These are phyloP conservation scores for Apostichopus leukothele DNA, from an alignment of 53 echinoderm and acorn worm genomes.

Conservation along the genomic window DNA sequence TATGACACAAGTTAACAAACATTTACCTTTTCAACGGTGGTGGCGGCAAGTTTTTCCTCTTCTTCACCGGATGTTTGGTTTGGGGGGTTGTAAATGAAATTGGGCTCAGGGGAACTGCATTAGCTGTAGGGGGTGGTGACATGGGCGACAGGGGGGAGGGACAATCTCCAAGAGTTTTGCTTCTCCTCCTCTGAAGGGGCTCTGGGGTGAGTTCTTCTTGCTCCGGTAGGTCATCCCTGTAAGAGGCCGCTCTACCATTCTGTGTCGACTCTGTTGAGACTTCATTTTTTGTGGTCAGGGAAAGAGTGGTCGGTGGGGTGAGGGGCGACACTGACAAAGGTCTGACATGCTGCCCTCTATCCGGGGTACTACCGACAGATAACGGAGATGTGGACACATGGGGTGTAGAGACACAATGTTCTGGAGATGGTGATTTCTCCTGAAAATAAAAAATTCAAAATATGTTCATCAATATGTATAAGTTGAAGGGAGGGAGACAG, in stretches of 20 bases:
- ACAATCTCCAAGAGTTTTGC: slow-evolving; percentile 39
- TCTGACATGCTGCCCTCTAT: background rate
- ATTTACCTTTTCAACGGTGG: slow-evolving; percentile 36
- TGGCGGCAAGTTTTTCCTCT: slow-evolving; percentile 7
- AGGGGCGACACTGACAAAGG: background rate
- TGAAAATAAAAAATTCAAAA: background rate
- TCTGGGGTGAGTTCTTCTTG: background rate
- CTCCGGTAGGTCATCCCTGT: background rate
- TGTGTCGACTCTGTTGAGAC: background rate
- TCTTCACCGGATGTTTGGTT: slow-evolving; percentile 1
- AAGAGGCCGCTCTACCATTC: background rate
- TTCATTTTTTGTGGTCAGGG: background rate
- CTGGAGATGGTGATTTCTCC: background rate
- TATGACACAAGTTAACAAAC: background rate
- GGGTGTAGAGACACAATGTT: background rate
- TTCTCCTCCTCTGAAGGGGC: slow-evolving; percentile 12
- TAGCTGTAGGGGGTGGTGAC: slow-evolving; percentile 34
- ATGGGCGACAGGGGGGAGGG: slow-evolving; percentile 42
- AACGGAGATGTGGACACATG: slow-evolving; percentile 23
- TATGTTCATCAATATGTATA: background rate
- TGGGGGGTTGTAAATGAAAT: slow-evolving; percentile 20
- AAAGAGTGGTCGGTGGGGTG: slow-evolving; percentile 8
- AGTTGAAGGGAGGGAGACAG: too few species aligned
- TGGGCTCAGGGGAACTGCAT: background rate
- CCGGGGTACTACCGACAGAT: slow-evolving; percentile 16